Evolutionary conservation across 2,113 vertebrate species (phyloP).

Genomic region (Tragelaphus imberbis): DNA sequence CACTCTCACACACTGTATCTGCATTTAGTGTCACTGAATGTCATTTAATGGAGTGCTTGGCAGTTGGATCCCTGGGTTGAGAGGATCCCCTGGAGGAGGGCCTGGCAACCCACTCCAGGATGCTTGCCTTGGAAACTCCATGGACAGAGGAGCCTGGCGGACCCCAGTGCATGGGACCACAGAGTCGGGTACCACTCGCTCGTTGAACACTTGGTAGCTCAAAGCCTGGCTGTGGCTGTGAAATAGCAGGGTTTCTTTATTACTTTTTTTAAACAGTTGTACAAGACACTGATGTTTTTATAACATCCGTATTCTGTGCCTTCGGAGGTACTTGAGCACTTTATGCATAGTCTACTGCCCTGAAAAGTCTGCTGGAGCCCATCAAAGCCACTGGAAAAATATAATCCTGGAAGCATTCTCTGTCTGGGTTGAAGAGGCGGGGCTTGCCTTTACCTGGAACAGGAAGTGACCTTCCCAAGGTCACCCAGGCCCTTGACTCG

Average conservation of each 20-base stretch:
- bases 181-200: not conserved
- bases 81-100: not conserved
- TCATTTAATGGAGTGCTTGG: not conserved
- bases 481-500: fast-evolving
- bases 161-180: not conserved
- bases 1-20: fast-evolving
- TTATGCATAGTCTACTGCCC: fast-evolving
- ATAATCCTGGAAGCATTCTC: not conserved
- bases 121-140: not conserved
- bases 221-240: not conserved
- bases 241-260: not conserved
- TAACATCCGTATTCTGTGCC: fast-evolving
- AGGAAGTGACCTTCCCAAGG: not conserved
- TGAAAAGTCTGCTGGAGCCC: not conserved
- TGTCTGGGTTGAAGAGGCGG: not conserved
- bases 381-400: not conserved
- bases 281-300: not conserved
- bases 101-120: not conserved
- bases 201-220: fast-evolving
- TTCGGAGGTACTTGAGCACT: not conserved
- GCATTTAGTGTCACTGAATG: not conserved
- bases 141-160: not conserved
- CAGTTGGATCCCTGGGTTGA: not conserved
- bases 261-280: not conserved
- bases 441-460: no score